phyloP scores from a whole-genome alignment of 2,113 vertebrate species.

The Ceuthmochares aereus region DNA sequence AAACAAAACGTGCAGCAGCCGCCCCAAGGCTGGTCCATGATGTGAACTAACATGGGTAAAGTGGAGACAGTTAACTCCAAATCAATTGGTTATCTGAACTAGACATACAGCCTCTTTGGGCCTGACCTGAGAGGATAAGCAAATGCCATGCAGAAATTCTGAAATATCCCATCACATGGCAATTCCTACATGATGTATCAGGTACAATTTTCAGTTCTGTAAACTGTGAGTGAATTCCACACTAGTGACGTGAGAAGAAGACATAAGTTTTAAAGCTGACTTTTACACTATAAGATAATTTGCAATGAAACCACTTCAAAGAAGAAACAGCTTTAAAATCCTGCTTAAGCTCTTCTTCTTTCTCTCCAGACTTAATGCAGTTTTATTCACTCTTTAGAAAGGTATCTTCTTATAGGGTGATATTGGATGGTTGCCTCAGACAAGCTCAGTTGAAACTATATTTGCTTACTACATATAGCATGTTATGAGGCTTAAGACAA shows the following conservation, averaged over 20 bases:
- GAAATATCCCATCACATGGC: neutral
- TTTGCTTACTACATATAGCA: neutral
- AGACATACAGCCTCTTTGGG: neutral
- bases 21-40: neutral
- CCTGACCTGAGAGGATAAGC: neutral
- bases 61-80: neutral
- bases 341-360: constrained; percentile 16
- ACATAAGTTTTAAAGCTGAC: neutral
- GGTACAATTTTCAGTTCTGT: neutral
- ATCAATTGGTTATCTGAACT: neutral
- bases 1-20: neutral
- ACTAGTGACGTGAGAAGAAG: neutral
- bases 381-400: constrained; percentile 35
- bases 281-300: constrained; percentile 6
- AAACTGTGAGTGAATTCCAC: neutral
- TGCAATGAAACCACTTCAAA: constrained; percentile 23
- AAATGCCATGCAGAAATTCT: neutral
- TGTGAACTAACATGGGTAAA: neutral
- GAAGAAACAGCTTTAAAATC: constrained; percentile 20
- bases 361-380: neutral
- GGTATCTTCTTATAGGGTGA: neutral
- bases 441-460: neutral
- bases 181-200: neutral
- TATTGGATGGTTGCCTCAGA: neutral
- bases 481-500: neutral